Conservation (phyloP, 2,888 invertebrate genomes). For the Tenthredo scrophulariae region DNA sequence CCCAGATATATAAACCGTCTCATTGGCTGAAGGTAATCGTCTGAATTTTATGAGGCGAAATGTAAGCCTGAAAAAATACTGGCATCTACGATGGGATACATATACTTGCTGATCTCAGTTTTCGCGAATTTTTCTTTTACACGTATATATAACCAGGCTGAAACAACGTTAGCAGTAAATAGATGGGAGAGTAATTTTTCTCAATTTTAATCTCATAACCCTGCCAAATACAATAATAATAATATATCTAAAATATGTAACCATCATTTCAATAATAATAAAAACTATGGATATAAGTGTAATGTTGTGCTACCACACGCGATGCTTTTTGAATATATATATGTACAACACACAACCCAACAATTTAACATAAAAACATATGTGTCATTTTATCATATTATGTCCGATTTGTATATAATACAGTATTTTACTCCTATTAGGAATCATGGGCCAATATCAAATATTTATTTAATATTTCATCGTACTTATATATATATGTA, state of each 20-base stretch:
- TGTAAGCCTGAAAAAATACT: slow-evolving; percentile 8
- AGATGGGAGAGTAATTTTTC: slow-evolving; percentile 57
- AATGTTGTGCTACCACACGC: slow-evolving; percentile 55
- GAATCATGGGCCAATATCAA: slow-evolving; percentile 50
- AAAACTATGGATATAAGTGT: slow-evolving; percentile 69
- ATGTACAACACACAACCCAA: slow-evolving; percentile 39
- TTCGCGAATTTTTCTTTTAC: not conserved
- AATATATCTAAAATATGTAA: slow-evolving; percentile 75
- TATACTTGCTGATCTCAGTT: not conserved
- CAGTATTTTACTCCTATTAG: slow-evolving; percentile 51
- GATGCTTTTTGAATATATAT: slow-evolving; percentile 50
- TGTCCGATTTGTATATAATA: slow-evolving; percentile 44
- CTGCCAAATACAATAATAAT: slow-evolving; percentile 77
- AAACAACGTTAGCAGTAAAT: slow-evolving; percentile 22
- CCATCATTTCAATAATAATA: slow-evolving; percentile 71
- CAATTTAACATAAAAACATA: slow-evolving; percentile 40
- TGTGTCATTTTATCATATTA: slow-evolving; percentile 43
- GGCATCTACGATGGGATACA: not conserved
- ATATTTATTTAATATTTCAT: slow-evolving; percentile 47
- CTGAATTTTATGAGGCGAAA: slow-evolving; percentile 5
- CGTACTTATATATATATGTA: slow-evolving; percentile 13
- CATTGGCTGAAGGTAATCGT: slow-evolving; percentile 19
- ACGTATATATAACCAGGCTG: not conserved
- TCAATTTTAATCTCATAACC: slow-evolving; percentile 77
- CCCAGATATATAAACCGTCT: slow-evolving; percentile 11